A percentile compares a stretch with the other conserved stretches of the same genome.
phyloP scores from a whole-genome alignment of 2,797 vertebrate species.

The Jordanella pulchra region DNA sequence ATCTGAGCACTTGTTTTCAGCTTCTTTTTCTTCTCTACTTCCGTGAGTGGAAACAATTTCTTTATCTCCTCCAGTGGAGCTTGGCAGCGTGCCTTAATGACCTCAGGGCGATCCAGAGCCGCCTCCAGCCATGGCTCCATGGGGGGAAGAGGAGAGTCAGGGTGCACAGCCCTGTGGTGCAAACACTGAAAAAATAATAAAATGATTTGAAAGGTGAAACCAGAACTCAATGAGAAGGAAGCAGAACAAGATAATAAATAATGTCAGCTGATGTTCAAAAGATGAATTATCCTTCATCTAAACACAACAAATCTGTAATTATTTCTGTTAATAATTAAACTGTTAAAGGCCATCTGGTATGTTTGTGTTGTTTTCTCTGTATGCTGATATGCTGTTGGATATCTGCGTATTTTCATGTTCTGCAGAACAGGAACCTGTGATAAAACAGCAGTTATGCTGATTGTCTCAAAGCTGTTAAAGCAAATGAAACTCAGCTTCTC shows the following conservation, averaged over 20 bases:
- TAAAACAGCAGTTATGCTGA: too few species aligned
- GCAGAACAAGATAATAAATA: constrained; percentile 8
- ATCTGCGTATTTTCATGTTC: too few species aligned
- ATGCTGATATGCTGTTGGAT: too few species aligned
- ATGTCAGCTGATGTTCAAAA: background rate
- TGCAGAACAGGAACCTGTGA: too few species aligned
- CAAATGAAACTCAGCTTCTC: too few species aligned
- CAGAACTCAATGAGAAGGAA: background rate
- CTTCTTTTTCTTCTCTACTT: constrained; percentile 88
- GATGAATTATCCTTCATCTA: background rate
- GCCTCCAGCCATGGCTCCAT: constrained; percentile 85
- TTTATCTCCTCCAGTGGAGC: constrained; percentile 85
- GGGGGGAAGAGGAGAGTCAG: constrained; percentile 83
- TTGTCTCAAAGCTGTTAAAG: background rate
- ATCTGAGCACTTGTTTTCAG: constrained; percentile 88
- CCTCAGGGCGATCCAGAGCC: constrained; percentile 82
- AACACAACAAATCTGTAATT: background rate
- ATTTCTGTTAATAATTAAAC: background rate
- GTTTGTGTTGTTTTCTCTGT: too few species aligned
- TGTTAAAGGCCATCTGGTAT: too few species aligned
- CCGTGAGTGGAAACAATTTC: constrained; percentile 86
- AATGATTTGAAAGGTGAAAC: constrained; percentile 3
- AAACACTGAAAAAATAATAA: constrained; percentile 84
- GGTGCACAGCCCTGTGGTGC: constrained; percentile 88
- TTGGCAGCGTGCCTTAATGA: constrained; percentile 80